A percentile compares a stretch with the other conserved stretches of the same genome.
phyloP scores from a whole-genome alignment of 2,113 vertebrate species.

The Tetraodon nigroviridis region DNA sequence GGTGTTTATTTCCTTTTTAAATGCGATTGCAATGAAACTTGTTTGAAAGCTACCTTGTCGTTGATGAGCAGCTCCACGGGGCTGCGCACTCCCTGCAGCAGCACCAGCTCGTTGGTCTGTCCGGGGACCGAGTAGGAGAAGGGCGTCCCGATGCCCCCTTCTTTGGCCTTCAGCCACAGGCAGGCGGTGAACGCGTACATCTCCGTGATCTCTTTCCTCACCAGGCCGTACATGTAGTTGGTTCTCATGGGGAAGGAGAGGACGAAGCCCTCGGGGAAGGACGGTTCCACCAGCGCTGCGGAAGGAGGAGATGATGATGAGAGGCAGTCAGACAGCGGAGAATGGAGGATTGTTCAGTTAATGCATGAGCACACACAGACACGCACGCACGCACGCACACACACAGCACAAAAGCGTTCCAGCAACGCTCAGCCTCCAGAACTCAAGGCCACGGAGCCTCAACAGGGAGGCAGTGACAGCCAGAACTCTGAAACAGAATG shows the following conservation, averaged over 20 bases:
- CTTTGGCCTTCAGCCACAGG: constrained; percentile 85
- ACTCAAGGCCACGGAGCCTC: constrained; percentile 13
- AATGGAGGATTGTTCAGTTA: neutral
- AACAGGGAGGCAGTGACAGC: constrained; percentile 1
- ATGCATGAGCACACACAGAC: too few species aligned
- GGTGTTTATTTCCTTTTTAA: too few species aligned
- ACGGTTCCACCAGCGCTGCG: constrained; percentile 71
- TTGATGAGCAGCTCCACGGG: constrained; percentile 96
- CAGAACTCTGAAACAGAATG: constrained; percentile 9
- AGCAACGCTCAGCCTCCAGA: constrained; percentile 31
- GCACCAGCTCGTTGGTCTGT: constrained; percentile 91
- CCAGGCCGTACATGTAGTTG: constrained; percentile 93
- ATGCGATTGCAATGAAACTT: too few species aligned
- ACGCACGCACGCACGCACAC: neutral
- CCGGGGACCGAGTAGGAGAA: constrained; percentile 92
- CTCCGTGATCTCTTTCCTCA: constrained; percentile 87
- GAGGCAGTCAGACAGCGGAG: neutral
- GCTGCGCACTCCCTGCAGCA: constrained; percentile 87
- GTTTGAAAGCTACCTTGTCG: constrained; percentile 92
- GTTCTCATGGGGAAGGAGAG: constrained; percentile 89
- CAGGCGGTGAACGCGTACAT: constrained; percentile 92
- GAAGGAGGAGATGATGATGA: constrained; percentile 15
- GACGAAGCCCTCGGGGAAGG: constrained; percentile 84
- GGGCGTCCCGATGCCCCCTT: constrained; percentile 86
- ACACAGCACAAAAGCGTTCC: neutral